phyloP scores from a whole-genome alignment of 2,888 invertebrate genomes.

The Apamea epomidion region DNA sequence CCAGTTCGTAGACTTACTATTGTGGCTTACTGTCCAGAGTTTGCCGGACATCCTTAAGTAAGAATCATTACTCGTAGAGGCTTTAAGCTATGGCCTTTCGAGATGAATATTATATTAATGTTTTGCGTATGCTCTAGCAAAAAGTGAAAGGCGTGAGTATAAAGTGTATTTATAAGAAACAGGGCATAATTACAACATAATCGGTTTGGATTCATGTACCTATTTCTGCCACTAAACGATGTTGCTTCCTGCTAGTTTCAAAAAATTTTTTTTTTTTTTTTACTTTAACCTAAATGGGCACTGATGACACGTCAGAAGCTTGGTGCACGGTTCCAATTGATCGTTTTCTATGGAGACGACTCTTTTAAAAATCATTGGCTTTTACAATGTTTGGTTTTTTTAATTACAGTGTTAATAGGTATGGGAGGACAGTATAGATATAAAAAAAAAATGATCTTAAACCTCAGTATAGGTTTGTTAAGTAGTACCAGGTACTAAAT shows the following conservation, averaged over 20 bases:
- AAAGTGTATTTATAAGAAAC: not conserved
- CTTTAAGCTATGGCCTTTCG: not conserved
- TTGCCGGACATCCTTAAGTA: not conserved
- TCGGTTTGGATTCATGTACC: not conserved
- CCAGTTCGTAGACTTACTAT: not conserved
- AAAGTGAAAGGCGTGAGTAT: not conserved
- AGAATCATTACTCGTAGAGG: not conserved
- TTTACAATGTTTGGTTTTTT: no score
- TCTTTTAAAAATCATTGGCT: no score
- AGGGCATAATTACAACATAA: not conserved
- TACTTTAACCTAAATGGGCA: no score
- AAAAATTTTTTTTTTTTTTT: no score
- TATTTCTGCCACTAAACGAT: not conserved
- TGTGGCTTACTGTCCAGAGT: constrained; percentile 3
- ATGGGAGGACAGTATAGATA: no score
- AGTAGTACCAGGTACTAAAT: no score
- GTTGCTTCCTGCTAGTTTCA: not conserved
- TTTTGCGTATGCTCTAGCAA: not conserved
- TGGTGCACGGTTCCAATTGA: no score
- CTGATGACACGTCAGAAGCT: no score
- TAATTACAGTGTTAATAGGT: no score
- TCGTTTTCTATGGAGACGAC: no score
- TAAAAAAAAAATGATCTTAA: no score
- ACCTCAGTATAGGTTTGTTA: no score
- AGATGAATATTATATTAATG: not conserved